Evolutionary conservation across 2,113 vertebrate genomes (phyloP), one percentile per base, ranked within the genome.

Genomic region (Oryzias javanicus): DNA sequence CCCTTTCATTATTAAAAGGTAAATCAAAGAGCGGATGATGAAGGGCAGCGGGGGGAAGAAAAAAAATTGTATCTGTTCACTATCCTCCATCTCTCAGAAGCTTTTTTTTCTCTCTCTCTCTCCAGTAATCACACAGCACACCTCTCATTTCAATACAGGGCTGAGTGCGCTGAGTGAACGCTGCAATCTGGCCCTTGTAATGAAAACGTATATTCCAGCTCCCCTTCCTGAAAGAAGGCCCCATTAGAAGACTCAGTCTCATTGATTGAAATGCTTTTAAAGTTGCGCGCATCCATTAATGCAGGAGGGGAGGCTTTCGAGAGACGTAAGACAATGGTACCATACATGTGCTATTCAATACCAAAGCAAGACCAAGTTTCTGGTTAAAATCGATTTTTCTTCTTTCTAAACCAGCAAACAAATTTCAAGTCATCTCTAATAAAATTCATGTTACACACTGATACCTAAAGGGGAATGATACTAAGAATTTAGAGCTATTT

Each of bases 211-310:
- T 85, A 82, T 88, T 88, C 86, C 75, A 69, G 77, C 80, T 83
- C 72, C 49, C 67, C 80, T 76, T 77, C 82, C 81, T 88, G 90
- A 89, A 87, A 84, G 81, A 60, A 71, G 68, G 64, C 77, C 81
- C 86, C 87, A 89, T 90, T 89, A 91, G 88, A 74, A 71, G 80
- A 77, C 80, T 76, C 77, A 27, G 80, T 49, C 77, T 80, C 85
- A 90, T 92, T 91, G 89, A 90, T 89, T 88, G 84, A 86, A 89
- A 89, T 89, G 87, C 86, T 89, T 91, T 92, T 89, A 89, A 86
- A 89, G 68, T 76, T 76, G 75, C 82, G 82, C 80, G 64, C 67
- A 74, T 69, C 79, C 80, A 78, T 87, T 89, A 88, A 90, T 83
- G 86, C 72, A 75, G 72, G 74, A 70, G 55, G 68, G 71, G 70